Percentiles rank a stretch among this genome's conserved stretches.
phyloP scores from a whole-genome alignment of 2,113 vertebrate genomes.

The Fukomys damarensis region DNA sequence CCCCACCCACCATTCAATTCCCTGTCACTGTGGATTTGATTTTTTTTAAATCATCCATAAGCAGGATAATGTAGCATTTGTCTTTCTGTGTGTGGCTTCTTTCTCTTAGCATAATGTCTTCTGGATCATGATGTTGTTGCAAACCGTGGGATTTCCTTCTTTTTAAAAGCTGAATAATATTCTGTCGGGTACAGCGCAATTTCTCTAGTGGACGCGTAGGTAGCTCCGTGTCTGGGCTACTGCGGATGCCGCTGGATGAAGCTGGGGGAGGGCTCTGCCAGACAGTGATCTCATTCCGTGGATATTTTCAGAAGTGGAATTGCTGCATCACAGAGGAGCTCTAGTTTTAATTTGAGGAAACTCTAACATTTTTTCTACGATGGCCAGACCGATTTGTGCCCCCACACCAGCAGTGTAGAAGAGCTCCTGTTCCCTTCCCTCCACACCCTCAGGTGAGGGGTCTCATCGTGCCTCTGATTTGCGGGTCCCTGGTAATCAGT shows the following conservation, averaged over 20 bases:
- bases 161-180: not conserved
- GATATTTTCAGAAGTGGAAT: not conserved
- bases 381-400: not conserved
- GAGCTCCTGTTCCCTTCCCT: not conserved
- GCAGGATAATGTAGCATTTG: not conserved
- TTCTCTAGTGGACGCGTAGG: not conserved
- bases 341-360: not conserved
- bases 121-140: not conserved
- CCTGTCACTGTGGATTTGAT: not conserved
- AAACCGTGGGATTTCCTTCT: not conserved
- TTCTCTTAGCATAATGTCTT: not conserved
- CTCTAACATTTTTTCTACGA: not conserved
- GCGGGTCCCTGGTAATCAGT: not conserved
- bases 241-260: not conserved
- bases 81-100: not conserved
- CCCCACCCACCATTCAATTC: not conserved
- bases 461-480: not conserved
- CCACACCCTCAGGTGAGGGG: not conserved
- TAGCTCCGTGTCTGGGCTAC: not conserved
- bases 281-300: not conserved
- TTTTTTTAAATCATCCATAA: not conserved
- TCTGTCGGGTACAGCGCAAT: not conserved
- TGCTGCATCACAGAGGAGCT: not conserved
- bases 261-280: not conserved
- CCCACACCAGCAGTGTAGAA: not conserved